Evolutionary conservation across 35 echinoderm and acorn worm genomes (phyloP).

Genomic region (Strongylocentrotus purpuratus): DNA sequence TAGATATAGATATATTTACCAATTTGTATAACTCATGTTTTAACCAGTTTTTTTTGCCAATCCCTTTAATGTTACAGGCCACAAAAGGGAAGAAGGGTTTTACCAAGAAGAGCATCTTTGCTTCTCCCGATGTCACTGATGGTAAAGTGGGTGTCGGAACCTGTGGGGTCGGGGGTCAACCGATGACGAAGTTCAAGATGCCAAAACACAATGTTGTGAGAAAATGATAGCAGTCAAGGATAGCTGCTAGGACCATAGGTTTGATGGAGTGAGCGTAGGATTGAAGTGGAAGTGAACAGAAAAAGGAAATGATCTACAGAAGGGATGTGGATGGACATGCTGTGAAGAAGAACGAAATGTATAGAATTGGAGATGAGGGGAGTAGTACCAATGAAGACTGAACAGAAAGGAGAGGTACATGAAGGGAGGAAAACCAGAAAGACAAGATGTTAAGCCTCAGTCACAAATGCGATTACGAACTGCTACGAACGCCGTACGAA

Average conservation of each 20-base stretch:
- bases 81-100: constrained; percentile 87
- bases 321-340: not conserved
- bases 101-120: constrained; percentile 96
- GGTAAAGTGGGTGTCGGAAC: constrained; percentile 96
- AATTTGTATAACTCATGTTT: not conserved
- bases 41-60: not conserved
- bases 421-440: not conserved
- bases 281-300: not conserved
- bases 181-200: constrained; percentile 95
- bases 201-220: constrained; percentile 88
- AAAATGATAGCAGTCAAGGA: constrained; percentile 52
- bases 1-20: no score
- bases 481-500: no score
- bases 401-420: not conserved
- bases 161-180: constrained; percentile 86
- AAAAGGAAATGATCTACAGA: not conserved
- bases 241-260: not conserved
- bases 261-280: not conserved
- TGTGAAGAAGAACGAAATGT: not conserved
- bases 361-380: not conserved
- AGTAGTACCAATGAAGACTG: not conserved
- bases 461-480: no score
- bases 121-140: constrained; percentile 73
- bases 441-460: not conserved
- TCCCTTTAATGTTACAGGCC: constrained; percentile 52